phyloP scores from a whole-genome alignment of 2,888 invertebrate genomes.

The Agrochola circellaris region DNA sequence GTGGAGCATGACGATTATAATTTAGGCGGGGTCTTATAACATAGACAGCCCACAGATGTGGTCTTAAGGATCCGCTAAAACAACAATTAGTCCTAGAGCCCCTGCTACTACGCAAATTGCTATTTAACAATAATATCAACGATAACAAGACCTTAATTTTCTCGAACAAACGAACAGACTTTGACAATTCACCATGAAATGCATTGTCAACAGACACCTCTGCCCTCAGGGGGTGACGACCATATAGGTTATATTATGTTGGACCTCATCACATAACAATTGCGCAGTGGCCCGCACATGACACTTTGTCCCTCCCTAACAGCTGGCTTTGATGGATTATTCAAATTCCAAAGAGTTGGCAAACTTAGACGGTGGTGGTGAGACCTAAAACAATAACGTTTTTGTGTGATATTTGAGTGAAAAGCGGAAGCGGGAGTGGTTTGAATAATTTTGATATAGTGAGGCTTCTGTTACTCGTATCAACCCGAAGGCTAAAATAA shows the following conservation, averaged over 20 bases:
- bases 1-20: conserved; percentile 32
- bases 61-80: no score
- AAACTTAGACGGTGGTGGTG: conserved; percentile 57
- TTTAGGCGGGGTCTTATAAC: background rate
- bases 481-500: background rate
- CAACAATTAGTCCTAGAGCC: no score
- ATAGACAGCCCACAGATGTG: background rate
- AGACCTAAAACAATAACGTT: conserved; percentile 66
- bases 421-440: conserved; percentile 14
- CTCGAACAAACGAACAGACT: conserved; percentile 6
- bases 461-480: background rate
- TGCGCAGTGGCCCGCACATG: conserved; percentile 50
- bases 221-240: background rate
- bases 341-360: conserved; percentile 71
- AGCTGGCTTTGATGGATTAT: conserved; percentile 74
- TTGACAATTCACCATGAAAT: conserved; percentile 21
- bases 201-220: conserved; percentile 35
- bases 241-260: conserved; percentile 37
- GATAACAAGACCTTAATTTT: background rate
- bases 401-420: conserved; percentile 34
- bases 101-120: no score
- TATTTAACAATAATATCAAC: background rate
- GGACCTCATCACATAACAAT: conserved; percentile 40
- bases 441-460: background rate
- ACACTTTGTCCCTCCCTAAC: conserved; percentile 65